Percentiles rank a stretch among this genome's conserved stretches.
phyloP scores from a whole-genome alignment of 1,140 invertebrate species.

The Bathynomus jamesi region DNA sequence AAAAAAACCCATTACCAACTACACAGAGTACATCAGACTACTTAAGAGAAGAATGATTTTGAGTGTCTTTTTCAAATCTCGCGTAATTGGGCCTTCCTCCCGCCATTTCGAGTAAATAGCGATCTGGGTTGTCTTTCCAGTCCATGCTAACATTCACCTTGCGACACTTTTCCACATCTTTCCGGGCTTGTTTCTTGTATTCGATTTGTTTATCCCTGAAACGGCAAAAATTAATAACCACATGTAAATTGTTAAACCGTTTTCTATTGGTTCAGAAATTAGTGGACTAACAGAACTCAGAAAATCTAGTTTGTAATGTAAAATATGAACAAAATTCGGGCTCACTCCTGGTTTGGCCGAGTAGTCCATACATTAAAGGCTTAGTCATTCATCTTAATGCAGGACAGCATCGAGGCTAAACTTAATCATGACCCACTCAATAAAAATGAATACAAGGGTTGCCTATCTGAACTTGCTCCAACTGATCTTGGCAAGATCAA shows the following conservation, averaged over 20 bases:
- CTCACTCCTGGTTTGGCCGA: too few species aligned
- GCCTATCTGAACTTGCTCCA: too few species aligned
- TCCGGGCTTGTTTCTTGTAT: slow-evolving; percentile 82
- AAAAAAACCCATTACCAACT: too few species aligned
- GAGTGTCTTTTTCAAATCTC: not conserved
- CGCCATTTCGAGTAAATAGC: slow-evolving; percentile 72
- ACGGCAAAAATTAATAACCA: not conserved
- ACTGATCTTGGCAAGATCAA: too few species aligned
- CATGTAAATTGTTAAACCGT: not conserved
- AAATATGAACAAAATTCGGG: too few species aligned
- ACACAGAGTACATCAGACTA: too few species aligned
- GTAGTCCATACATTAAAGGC: too few species aligned
- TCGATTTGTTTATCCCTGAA: slow-evolving; percentile 68
- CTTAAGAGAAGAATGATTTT: not conserved
- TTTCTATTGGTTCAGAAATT: not conserved
- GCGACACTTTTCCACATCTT: slow-evolving; percentile 70
- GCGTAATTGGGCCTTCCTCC: slow-evolving; percentile 39
- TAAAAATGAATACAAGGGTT: too few species aligned
- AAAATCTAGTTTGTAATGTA: too few species aligned
- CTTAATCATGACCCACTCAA: too few species aligned
- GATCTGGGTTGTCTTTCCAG: slow-evolving; percentile 87
- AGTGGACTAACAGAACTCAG: not conserved
- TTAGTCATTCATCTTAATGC: too few species aligned
- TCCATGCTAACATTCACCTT: slow-evolving; percentile 67
- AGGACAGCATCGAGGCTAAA: too few species aligned